Percentiles rank a stretch among this genome's conserved stretches.
Conservation (phyloP, 2,888 invertebrate species). For the Agonopterix arenella region DNA sequence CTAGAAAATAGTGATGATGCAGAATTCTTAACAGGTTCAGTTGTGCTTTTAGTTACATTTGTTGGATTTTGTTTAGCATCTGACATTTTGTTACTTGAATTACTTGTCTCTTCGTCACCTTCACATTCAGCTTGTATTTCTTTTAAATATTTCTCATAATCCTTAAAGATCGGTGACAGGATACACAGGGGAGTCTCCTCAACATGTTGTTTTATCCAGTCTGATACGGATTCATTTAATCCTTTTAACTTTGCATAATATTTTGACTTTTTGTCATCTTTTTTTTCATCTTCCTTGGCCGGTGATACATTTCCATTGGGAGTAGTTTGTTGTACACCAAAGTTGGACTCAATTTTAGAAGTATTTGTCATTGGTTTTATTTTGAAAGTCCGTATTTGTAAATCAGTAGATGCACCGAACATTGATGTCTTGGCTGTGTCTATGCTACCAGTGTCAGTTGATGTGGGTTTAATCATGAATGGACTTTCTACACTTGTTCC, state of each 20-base stretch:
- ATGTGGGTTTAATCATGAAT: slow-evolving; percentile 40
- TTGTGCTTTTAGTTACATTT: not conserved
- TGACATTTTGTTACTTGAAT: not conserved
- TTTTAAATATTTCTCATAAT: slow-evolving; percentile 85
- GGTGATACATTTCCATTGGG: slow-evolving; percentile 9
- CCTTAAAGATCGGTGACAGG: slow-evolving; percentile 90
- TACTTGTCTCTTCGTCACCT: slow-evolving; percentile 14
- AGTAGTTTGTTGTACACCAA: slow-evolving; percentile 9
- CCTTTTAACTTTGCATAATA: slow-evolving; percentile 85
- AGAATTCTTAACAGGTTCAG: not conserved
- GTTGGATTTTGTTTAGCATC: not conserved
- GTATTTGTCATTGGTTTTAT: slow-evolving; percentile 30
- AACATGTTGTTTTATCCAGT: slow-evolving; percentile 91
- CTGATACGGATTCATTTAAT: slow-evolving; percentile 87
- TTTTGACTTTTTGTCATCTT: slow-evolving; percentile 44
- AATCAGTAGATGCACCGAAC: slow-evolving; percentile 30
- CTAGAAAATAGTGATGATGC: slow-evolving; percentile 3
- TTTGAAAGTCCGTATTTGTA: slow-evolving; percentile 36
- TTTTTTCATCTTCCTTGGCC: slow-evolving; percentile 20
- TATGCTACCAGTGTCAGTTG: slow-evolving; percentile 23
- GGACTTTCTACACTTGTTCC: slow-evolving; percentile 33
- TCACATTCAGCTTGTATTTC: slow-evolving; percentile 76
- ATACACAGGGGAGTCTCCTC: slow-evolving; percentile 89
- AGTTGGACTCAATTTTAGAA: slow-evolving; percentile 18
- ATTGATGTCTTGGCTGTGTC: slow-evolving; percentile 33